Evolutionary conservation across 1,140 invertebrate genomes (phyloP), one percentile per base, ranked within the genome.

Genomic region (Drosophila nannoptera): DNA sequence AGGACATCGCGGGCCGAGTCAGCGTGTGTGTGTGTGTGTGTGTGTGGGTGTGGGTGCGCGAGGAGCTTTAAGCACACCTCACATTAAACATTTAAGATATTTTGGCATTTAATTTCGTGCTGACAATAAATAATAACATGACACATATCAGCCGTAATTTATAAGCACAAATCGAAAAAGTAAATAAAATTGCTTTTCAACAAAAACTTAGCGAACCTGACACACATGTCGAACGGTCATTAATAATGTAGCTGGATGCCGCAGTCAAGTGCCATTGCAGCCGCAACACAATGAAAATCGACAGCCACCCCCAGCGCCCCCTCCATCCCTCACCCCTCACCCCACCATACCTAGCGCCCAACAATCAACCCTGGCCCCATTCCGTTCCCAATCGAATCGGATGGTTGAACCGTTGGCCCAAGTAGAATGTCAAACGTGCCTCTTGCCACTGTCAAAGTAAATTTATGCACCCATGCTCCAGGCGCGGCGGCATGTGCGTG

Each of bases 141-240:
- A 81, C 82, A 80, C 71, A 86, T 72, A 65, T 58, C 54, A 69
- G 33, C 45, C 43, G 52, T 62, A 70, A 77, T 78, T 77, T 78
- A 78, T 75, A 76, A 73, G 73, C 72, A 66, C 67, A 61, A 84
- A 76, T 84, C 73, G 81, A 64, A 81, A 77, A 86, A 86, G 80
- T 86, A 86, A 87, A 81, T 87, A 86, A 86, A 86, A 87, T 87
- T 77, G 82, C 74, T 86, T 86, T 86, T 86, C 81, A 86, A 81
- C 81, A 55, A 86, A 86, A 87, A 29, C 77, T 81, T 87, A 65
- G 61, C 77, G 77, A 86, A 77, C 74, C 82, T 86, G 81, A 84
- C 81, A 84, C 81, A 86, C 81, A 86, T 87, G 81, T 87, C 81
- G 77, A 81, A 58, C 62, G 77, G 81, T 81, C 81, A 86, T 86